Evolutionary conservation across 2,113 vertebrate species (phyloP).

Genomic region (Cyanoramphus novaezelandiae): DNA sequence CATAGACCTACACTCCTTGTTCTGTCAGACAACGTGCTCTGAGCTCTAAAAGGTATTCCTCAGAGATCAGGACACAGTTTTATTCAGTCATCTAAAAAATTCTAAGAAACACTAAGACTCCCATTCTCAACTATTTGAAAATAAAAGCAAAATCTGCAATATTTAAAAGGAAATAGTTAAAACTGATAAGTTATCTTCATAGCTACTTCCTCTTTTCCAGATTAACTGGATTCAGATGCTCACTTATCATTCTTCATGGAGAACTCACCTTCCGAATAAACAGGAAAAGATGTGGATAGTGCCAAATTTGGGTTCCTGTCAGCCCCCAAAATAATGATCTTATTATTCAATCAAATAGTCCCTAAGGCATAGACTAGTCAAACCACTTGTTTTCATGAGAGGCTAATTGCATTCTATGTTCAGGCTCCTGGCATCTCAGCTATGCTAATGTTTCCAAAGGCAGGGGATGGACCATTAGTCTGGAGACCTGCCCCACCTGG

Average conservation of each 20-base stretch:
- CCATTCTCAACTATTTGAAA: background rate
- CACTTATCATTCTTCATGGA: background rate
- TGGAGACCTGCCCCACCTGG: background rate
- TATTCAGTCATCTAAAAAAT: background rate
- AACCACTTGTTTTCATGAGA: background rate
- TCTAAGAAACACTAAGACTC: background rate
- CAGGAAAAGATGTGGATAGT: background rate
- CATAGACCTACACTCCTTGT: background rate
- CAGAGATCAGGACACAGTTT: background rate
- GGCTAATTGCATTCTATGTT: background rate
- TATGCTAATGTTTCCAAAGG: background rate
- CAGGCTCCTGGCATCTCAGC: background rate
- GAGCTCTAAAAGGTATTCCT: background rate
- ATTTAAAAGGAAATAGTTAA: background rate
- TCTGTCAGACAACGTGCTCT: background rate
- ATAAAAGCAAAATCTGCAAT: background rate
- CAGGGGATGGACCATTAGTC: rapidly evolving
- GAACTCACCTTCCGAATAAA: background rate
- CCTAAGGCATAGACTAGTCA: background rate
- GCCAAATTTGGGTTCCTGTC: background rate
- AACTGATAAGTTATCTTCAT: background rate
- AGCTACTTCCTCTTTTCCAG: background rate
- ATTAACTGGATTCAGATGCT: background rate
- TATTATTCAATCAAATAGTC: background rate
- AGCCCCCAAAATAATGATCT: background rate